Conservation (phyloP, 2,888 invertebrate genomes). For the Octodonta nipae region DNA sequence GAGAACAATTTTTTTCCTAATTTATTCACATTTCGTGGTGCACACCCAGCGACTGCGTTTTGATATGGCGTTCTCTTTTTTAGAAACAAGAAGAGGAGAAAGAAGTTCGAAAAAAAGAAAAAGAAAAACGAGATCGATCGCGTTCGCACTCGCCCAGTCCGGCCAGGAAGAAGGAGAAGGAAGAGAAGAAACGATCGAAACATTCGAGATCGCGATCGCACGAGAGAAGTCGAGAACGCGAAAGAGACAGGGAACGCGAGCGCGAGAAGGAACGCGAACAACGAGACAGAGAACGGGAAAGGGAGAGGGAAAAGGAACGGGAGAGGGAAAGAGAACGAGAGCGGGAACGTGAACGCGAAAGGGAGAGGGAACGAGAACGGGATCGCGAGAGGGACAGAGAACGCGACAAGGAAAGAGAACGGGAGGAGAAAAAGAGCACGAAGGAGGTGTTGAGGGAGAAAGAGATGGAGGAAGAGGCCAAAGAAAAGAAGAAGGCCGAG, state of each 20-base stretch:
- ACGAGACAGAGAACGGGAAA: conserved; percentile 33
- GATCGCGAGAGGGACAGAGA: conserved; percentile 46
- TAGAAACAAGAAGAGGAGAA: conserved; percentile 66
- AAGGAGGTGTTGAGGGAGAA: conserved; percentile 59
- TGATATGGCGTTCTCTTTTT: conserved; percentile 33
- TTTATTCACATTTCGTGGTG: background rate
- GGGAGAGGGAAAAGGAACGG: conserved; percentile 34
- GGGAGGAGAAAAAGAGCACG: conserved; percentile 41
- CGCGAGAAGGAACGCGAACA: conserved; percentile 36
- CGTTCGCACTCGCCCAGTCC: conserved; percentile 32
- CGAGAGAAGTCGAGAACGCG: conserved; percentile 32
- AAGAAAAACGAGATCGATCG: conserved; percentile 37
- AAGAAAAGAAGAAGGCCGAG: conserved; percentile 80
- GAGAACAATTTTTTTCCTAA: conserved; percentile 15
- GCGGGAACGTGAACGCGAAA: conserved; percentile 34
- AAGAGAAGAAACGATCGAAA: conserved; percentile 30
- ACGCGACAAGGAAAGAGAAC: conserved; percentile 46
- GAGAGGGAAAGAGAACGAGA: conserved; percentile 38
- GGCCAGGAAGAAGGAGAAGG: conserved; percentile 28
- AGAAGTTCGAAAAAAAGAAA: conserved; percentile 49
- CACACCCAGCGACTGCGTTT: background rate
- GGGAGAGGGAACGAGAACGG: conserved; percentile 39
- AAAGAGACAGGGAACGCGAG: conserved; percentile 36
- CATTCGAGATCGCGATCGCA: conserved; percentile 39
- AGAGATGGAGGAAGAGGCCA: conserved; percentile 81